Evolutionary conservation across 2,888 invertebrate genomes (phyloP).

Genomic region (Ryuthela nishihirai): DNA sequence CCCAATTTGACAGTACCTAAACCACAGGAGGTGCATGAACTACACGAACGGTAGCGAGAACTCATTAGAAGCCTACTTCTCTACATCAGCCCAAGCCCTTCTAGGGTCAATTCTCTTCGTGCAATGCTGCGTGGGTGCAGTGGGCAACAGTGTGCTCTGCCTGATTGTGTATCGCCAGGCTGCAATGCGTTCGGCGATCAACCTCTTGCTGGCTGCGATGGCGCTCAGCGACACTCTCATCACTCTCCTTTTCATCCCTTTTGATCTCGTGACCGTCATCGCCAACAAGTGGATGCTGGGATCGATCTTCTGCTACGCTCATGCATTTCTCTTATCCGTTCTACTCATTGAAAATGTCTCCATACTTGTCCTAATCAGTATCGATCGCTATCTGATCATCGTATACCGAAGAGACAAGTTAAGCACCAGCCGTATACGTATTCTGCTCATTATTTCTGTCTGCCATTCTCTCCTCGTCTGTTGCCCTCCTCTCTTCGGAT

Average conservation of each 20-base stretch:
- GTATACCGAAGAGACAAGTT: conserved; percentile 44
- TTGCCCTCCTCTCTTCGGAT: conserved; percentile 17
- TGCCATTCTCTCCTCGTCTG: conserved; percentile 37
- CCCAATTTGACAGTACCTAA: too few species aligned
- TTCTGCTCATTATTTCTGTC: conserved; percentile 42
- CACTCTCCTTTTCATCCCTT: conserved; percentile 44
- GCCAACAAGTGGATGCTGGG: conserved; percentile 40
- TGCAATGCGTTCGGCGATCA: conserved; percentile 48
- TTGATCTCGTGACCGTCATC: conserved; percentile 41
- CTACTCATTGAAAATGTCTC: conserved; percentile 44
- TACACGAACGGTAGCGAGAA: too few species aligned
- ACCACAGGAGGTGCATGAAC: too few species aligned
- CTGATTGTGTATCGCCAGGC: conserved; percentile 46
- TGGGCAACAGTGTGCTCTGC: conserved; percentile 46
- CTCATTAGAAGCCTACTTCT: background rate
- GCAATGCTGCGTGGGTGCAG: conserved; percentile 1
- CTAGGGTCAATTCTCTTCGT: background rate
- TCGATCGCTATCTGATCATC: conserved; percentile 47
- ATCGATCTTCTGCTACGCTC: conserved; percentile 32
- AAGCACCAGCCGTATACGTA: conserved; percentile 40
- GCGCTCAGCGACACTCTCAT: conserved; percentile 45
- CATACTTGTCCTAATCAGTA: conserved; percentile 45
- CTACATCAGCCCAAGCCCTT: background rate
- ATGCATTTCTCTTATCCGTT: conserved; percentile 43
- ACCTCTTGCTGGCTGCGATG: conserved; percentile 47